Base-by-base conservation (phyloP, 2,797 vertebrate species). In the Kryptolebias ocellatus region DNA sequence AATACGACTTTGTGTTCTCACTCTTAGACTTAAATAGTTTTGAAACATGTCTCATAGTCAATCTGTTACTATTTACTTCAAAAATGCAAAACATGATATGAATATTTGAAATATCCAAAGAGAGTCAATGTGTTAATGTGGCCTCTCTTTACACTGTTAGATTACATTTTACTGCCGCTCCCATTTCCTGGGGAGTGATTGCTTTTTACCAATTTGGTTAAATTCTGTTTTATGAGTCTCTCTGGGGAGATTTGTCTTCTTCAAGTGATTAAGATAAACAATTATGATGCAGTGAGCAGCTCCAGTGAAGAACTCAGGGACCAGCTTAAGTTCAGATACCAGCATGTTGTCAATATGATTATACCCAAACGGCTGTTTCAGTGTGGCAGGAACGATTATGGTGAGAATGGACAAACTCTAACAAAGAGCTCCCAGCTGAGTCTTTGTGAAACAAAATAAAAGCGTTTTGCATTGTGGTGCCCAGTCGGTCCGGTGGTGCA, bases 151-250 rank as follows among this genome's bases (percentile, higher is more conserved):
- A 18, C 39, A 39, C 59, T 12, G 10, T 18, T 20, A 3, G 9
- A 18, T 24, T 31, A 44, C 17, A 56, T 51, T 57, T 10, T 37
- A 12, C 37, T 64, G 17, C 24, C 29, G 2, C 17, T 67, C 39
- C 11, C 45, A 51, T 75, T 17, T 70, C 52, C 12, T 53, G 46
- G 62, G 56, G 55, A 15, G 3, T 2, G 51, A 37, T n/a, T n/a
- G 17, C 28, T 68, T 79, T 64, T 63, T 47, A 34, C 31, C 29
- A 50, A 1, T 78, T 53, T 42, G 29, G 11, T 70, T 12, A 11
- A 46, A 0, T 47, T 71, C 5, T 61, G 6, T 60, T 76, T 60
- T 46, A 53, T 53, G 53, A 62, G 28, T 67, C 45, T 2, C 4
- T 54, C 2, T 27, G 24, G 29, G 20, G 18, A 49, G 16, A 70